A percentile compares a stretch with the other conserved stretches of the same genome.
Evolutionary conservation across 2,797 vertebrate species (phyloP).

Genomic region (Sphaeramia orbicularis): DNA sequence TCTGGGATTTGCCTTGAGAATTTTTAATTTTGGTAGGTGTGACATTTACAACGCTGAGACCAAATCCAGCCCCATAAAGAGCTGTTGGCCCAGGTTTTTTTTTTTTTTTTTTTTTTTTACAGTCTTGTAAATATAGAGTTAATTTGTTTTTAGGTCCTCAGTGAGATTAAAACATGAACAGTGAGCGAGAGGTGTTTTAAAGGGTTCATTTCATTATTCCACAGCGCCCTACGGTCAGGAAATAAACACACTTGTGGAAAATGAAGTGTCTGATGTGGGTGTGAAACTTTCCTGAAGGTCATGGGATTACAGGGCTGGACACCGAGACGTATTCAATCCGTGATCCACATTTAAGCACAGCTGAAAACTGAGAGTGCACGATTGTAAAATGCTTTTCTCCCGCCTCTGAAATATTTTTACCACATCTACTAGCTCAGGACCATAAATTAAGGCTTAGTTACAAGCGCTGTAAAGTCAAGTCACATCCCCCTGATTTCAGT

Average conservation of each 20-base stretch:
- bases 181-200: conserved; percentile 64
- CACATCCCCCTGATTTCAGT: conserved; percentile 50
- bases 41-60: conserved; percentile 76
- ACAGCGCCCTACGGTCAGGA: conserved; percentile 43
- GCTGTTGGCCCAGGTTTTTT: conserved; percentile 25
- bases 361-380: conserved; percentile 28
- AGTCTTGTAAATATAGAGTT: conserved; percentile 75
- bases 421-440: conserved; percentile 31
- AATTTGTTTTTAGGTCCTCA: conserved; percentile 66
- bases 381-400: conserved; percentile 11
- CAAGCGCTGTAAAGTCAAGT: conserved; percentile 66
- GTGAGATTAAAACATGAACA: conserved; percentile 58
- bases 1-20: conserved; percentile 67
- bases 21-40: conserved; percentile 83
- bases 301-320: conserved; percentile 21
- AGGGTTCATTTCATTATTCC: conserved; percentile 70
- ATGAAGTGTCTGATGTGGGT: conserved; percentile 66
- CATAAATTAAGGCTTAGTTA: conserved; percentile 66
- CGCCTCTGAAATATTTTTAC: conserved; percentile 47
- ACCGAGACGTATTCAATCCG: not conserved
- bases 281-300: conserved; percentile 51
- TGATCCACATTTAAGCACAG: conserved; percentile 8
- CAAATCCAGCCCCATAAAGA: conserved; percentile 70
- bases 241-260: conserved; percentile 71
- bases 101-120: conserved; percentile 67